Evolutionary conservation across 2,113 vertebrate genomes (phyloP).

Genomic region (Ornithorhynchus anatinus): DNA sequence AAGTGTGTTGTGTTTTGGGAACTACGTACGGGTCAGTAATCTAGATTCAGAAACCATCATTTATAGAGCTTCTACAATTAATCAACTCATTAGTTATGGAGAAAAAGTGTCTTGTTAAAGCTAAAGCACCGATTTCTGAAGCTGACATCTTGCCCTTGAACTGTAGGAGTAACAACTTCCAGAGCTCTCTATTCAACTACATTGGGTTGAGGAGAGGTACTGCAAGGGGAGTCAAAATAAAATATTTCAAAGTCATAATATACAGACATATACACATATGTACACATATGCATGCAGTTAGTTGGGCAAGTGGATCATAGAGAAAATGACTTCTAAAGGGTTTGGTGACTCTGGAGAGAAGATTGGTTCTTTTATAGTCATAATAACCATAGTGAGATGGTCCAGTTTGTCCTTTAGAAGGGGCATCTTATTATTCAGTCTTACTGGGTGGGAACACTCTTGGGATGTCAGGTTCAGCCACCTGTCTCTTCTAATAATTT

Average conservation of each 20-base stretch:
- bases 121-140: conserved; percentile 30
- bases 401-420: too few species aligned
- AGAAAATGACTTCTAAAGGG: too few species aligned
- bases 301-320: too few species aligned
- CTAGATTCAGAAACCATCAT: conserved; percentile 21
- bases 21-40: conserved; percentile 38
- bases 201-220: not conserved
- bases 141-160: conserved; percentile 37
- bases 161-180: not conserved
- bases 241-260: not conserved
- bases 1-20: conserved; percentile 39
- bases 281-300: not conserved
- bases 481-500: too few species aligned
- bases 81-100: conserved; percentile 61
- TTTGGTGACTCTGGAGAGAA: not conserved
- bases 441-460: too few species aligned
- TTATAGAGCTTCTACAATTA: conserved; percentile 40
- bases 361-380: too few species aligned
- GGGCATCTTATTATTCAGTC: too few species aligned
- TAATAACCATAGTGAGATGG: too few species aligned
- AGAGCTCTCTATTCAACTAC: not conserved
- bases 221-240: not conserved
- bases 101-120: conserved; percentile 38
- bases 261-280: not conserved
- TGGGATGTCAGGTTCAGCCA: too few species aligned